Percentiles rank a stretch among this genome's conserved stretches.
Conservation (phyloP, 2,113 vertebrate species). For the Neofelis nebulosa region DNA sequence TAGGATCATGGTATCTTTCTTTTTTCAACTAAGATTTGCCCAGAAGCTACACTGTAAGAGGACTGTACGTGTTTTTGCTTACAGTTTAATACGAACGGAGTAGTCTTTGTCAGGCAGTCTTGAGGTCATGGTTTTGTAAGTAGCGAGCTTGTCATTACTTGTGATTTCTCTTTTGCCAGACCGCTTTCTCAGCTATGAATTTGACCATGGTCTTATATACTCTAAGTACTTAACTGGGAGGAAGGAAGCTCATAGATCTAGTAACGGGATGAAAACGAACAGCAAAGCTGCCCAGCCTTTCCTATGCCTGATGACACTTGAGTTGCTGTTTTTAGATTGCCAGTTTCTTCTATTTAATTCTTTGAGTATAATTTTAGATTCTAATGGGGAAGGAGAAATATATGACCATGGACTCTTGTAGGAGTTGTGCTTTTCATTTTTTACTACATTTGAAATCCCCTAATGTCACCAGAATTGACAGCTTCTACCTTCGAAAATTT, state of each 20-base stretch:
- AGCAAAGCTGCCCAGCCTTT: background rate
- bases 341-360: slow-evolving; percentile 45
- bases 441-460: slow-evolving; percentile 47
- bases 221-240: background rate
- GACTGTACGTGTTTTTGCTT: slow-evolving; percentile 18
- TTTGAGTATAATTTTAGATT: slow-evolving; percentile 54
- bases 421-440: slow-evolving; percentile 55
- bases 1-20: background rate
- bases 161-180: slow-evolving; percentile 26
- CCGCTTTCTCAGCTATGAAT: slow-evolving; percentile 8
- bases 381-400: slow-evolving; percentile 6
- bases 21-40: slow-evolving; percentile 8
- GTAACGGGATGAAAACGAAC: background rate
- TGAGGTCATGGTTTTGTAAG: background rate
- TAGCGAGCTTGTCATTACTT: background rate
- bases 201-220: background rate
- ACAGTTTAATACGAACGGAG: background rate
- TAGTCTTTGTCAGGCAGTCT: background rate
- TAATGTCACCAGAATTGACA: slow-evolving; percentile 59
- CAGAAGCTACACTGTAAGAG: background rate
- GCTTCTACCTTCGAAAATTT: slow-evolving; percentile 58
- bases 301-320: background rate
- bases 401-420: background rate
- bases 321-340: background rate
- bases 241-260: background rate